phyloP scores from a whole-genome alignment of 2,113 vertebrate species.

The Xenopus laevis region DNA sequence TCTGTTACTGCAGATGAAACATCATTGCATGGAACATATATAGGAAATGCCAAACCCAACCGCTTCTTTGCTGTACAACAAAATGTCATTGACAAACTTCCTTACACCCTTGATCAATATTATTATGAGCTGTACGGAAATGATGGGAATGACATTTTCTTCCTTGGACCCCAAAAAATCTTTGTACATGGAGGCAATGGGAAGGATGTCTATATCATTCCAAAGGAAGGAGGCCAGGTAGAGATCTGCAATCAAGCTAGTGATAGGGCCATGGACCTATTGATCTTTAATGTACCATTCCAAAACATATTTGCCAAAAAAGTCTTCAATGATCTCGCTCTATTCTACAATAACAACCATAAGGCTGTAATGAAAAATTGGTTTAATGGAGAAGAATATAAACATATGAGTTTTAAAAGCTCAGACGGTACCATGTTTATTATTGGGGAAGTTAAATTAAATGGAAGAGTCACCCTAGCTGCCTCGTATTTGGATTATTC shows the following conservation, averaged over 20 bases:
- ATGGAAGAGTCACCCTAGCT: not conserved
- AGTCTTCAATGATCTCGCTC: not conserved
- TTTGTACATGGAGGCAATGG: constrained; percentile 50
- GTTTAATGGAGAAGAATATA: constrained; percentile 16
- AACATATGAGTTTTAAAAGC: constrained; percentile 26
- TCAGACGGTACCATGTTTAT: not conserved
- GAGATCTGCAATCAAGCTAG: constrained; percentile 5
- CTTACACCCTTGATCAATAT: constrained; percentile 51
- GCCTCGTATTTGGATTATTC: constrained; percentile 8
- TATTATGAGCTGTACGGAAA: constrained; percentile 52
- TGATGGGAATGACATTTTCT: constrained; percentile 51
- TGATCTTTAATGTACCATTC: constrained; percentile 11
- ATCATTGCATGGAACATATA: constrained; percentile 45
- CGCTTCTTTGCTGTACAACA: constrained; percentile 52
- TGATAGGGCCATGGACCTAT: not conserved
- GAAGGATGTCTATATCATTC: constrained; percentile 51
- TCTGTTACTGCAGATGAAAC: not conserved
- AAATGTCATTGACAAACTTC: not conserved
- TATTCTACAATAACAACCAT: constrained; percentile 16
- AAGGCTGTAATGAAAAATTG: constrained; percentile 8
- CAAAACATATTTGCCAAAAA: constrained; percentile 8
- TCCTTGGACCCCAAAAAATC: constrained; percentile 53
- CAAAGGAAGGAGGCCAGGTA: constrained; percentile 47
- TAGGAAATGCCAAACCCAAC: constrained; percentile 49
- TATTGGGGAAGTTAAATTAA: not conserved